These are phyloP conservation scores for Hozukius guyotensis DNA, from an alignment of 2,797 vertebrate species.

Conservation along the genomic window DNA sequence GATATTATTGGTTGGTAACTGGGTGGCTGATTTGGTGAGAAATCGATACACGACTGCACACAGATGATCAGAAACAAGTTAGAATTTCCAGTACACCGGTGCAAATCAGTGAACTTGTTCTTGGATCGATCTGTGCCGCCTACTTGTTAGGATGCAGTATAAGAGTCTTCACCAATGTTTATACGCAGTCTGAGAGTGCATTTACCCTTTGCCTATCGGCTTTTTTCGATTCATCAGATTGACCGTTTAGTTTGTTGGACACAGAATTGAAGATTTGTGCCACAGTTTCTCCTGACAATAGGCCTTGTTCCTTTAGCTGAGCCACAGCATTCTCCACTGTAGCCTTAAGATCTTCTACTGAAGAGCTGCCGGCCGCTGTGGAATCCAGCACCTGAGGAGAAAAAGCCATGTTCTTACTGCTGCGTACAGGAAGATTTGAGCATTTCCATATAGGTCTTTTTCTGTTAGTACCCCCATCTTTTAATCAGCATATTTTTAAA, in stretches of 20 bases:
- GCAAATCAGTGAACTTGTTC: background rate
- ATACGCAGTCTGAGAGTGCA: background rate
- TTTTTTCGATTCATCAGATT: constrained; percentile 19
- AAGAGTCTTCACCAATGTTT: background rate
- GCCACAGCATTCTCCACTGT: constrained; percentile 73
- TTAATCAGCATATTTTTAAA: background rate
- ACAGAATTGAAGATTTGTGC: constrained; percentile 85
- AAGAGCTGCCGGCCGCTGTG: background rate
- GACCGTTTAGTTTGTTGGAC: constrained; percentile 78
- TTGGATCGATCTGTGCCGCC: background rate
- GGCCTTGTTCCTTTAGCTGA: constrained; percentile 61
- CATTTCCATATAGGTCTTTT: background rate
- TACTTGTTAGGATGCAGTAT: background rate
- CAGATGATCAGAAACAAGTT: too few species aligned
- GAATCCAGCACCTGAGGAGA: constrained; percentile 79
- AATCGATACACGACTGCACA: too few species aligned
- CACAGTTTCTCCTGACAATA: constrained; percentile 70
- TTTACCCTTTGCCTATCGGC: constrained; percentile 63
- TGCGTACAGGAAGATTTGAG: background rate
- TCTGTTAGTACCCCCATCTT: background rate
- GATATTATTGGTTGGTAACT: too few species aligned
- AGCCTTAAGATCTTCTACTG: constrained; percentile 70
- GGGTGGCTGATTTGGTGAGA: too few species aligned
- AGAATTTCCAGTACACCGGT: background rate
- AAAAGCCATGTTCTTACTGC: background rate